Evolutionary conservation across 2,888 invertebrate genomes (phyloP).

Genomic region (Nyleta sp.): DNA sequence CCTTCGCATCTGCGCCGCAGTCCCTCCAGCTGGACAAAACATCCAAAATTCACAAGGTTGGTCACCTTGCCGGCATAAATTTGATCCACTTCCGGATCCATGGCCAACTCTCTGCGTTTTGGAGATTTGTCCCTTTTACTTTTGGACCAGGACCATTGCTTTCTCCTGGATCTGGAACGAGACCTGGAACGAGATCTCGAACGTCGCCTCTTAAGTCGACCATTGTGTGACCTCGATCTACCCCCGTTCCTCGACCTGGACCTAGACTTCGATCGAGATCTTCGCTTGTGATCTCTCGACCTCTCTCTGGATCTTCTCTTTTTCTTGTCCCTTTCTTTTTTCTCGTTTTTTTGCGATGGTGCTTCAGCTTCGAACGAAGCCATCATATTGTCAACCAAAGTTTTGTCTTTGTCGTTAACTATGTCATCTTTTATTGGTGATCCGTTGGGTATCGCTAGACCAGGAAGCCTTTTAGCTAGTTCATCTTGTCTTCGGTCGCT

Average conservation of each 20-base stretch:
- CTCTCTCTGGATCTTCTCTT: constrained; percentile 60
- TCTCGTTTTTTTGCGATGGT: no score
- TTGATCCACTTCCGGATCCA: constrained; percentile 91
- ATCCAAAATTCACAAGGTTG: constrained; percentile 98
- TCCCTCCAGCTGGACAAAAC: constrained; percentile 98
- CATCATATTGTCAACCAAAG: no score
- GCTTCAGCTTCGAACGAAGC: no score
- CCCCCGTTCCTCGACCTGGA: constrained; percentile 69
- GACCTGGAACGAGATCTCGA: constrained; percentile 72
- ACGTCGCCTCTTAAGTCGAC: no score
- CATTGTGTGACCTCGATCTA: no score
- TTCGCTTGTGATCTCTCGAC: constrained; percentile 60
- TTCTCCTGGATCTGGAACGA: constrained; percentile 66
- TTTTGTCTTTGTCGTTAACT: no score
- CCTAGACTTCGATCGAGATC: constrained; percentile 67
- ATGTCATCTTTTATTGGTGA: no score
- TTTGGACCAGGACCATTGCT: constrained; percentile 46
- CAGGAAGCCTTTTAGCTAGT: no score
- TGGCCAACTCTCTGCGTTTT: constrained; percentile 85
- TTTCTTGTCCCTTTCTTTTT: constrained; percentile 63
- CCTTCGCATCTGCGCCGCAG: constrained; percentile 96
- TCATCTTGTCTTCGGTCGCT: no score
- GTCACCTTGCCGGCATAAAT: constrained; percentile 97
- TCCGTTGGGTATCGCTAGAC: no score
- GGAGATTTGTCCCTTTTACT: constrained; percentile 77